Base-by-base conservation (phyloP, 1,140 invertebrate genomes). In the Drosophila ohnishii region DNA sequence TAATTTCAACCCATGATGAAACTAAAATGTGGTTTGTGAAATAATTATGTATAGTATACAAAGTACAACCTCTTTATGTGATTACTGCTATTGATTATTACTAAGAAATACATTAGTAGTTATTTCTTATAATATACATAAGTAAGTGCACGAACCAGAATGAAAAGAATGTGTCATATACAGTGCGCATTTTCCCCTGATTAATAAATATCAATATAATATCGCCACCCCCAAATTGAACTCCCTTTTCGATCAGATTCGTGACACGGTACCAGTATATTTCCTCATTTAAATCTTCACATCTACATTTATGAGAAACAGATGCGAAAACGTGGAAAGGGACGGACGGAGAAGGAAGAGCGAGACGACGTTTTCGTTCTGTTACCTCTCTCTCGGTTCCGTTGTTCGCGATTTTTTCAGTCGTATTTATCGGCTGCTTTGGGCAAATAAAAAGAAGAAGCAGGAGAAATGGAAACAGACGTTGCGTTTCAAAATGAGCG, bases 401-500 rank as follows among this genome's bases (percentile, higher is more conserved):
- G 34, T 53, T 37, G 35, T 42, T 45, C 44, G 51, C 60, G 45
- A 75, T 67, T 67, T 75, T 65, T 47, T 34, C 34, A 44, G 16
- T 57, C 42, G 51, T 59, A 59, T 71, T 71, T 71, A 71, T 71
- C 69, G 69, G 60, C 34, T 45, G 63, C 71, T 65, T 66, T 45
- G 39, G 47, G 51, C 51, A 55, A 55, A 55, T 55, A 55, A 14
- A 0, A 19, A 53, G 32, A 51, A 40, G 55, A 42, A 73, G 60
- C 73, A 65, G 47, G 32, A 64, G 72, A 66, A 58, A 40, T 22
- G 32, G 47, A 75, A 56, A 75, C 55, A 66, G 73, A 75, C 73
- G 73, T 75, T 75, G 63, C 63, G 50, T 75, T 75, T 75, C 40
- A 67, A 75, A 51, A 59, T 16, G 55, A 75, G 55, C 73, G 73